Evolutionary conservation across 2,797 vertebrate species (phyloP).

Genomic region (Smutsia temminckii): DNA sequence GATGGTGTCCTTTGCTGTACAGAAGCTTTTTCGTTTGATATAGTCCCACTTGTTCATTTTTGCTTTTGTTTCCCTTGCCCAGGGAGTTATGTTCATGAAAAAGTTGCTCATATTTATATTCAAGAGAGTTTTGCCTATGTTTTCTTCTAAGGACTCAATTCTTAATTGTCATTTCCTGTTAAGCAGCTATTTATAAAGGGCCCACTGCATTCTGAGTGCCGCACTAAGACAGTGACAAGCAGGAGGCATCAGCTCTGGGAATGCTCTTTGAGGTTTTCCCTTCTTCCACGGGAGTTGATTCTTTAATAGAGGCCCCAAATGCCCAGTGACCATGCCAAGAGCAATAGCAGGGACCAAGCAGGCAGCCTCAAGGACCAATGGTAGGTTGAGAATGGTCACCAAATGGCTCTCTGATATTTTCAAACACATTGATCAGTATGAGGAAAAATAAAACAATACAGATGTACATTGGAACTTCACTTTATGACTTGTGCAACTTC

Average conservation of each 20-base stretch:
- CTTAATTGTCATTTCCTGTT: background rate
- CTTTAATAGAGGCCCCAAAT: background rate
- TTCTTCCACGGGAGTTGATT: background rate
- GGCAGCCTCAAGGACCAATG: background rate
- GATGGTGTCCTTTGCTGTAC: too few relatives aligned
- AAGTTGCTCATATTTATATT: too few relatives aligned
- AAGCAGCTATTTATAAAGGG: background rate
- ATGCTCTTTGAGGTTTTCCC: background rate
- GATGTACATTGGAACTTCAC: background rate
- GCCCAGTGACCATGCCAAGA: background rate
- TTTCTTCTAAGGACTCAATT: too few relatives aligned
- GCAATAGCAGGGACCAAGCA: background rate
- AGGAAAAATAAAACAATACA: background rate
- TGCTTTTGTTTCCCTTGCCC: too few relatives aligned
- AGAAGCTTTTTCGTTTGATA: too few relatives aligned
- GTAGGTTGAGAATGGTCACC: background rate
- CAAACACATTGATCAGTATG: background rate
- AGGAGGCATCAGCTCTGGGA: background rate
- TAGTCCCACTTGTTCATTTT: too few relatives aligned
- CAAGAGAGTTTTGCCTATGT: too few relatives aligned
- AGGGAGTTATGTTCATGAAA: too few relatives aligned
- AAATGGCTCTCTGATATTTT: background rate
- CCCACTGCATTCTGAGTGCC: rapidly evolving
- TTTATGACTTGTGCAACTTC: background rate
- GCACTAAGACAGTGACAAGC: too few relatives aligned